Evolutionary conservation across 2,888 invertebrate genomes (phyloP), one percentile per base, ranked within the genome.

Genomic region (Rhogogaster chlorosoma): DNA sequence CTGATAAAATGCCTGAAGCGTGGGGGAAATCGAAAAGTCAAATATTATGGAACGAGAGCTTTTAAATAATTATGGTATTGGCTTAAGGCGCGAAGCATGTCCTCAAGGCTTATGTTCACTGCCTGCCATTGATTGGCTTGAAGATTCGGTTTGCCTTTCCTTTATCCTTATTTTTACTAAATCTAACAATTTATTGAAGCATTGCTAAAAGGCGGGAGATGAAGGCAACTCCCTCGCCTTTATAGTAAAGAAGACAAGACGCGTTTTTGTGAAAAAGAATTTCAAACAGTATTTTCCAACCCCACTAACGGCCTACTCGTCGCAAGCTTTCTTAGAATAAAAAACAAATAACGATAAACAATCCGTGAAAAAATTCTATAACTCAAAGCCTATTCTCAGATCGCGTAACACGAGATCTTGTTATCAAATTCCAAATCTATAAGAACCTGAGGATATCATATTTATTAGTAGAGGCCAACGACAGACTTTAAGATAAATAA

Each of bases 41-140:
- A 80, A 80, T 80, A 38, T 80, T 80, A 80, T 80, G 61, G 26
- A 7, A 80, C 61, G 61, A 36, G 38, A 61, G 78, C 78, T 80
- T 61, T 80, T 80, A 80, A 77, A 80, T 80, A 38, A 80, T 80
- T 80, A 80, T 36, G 38, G 45, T 80, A 29, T 80, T 80, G 78
- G n/a, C 36, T 61, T 49, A 80, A 80, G 78, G 38, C 36, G n/a
- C 1, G 36, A 36, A 80, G 26, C 10, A 18, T 22, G 38, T 38
- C 36, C 26, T 57, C 38, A 15, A 32, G 38, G 38, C 22, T 22
- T 57, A 29, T 36, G n/a, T 57, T 61, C n/a, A 22, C 73, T 32
- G 61, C 12, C 9, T 78, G 18, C 57, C 5, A 36, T 36, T 77
- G 15, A 77, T 80, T 61, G 3, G 78, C 29, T 7, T 22, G 61